Conservation (phyloP, 2,113 vertebrate genomes). For the Nibea albiflora region DNA sequence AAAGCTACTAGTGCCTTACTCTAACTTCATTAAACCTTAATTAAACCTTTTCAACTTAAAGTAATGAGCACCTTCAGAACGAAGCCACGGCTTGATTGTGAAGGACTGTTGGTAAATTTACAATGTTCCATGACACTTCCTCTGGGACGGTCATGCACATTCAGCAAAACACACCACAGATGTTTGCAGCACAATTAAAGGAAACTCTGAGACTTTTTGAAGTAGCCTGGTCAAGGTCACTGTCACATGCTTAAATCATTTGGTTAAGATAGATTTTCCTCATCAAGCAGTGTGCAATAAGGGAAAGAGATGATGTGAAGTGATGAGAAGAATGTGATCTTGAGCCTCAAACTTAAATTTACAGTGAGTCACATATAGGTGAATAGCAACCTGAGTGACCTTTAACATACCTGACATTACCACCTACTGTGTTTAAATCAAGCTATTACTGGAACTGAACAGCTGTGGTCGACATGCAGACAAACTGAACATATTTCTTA, state of each 20-base stretch:
- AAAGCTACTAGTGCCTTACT: neutral
- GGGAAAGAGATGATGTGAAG: neutral
- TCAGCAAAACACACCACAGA: conserved; percentile 18
- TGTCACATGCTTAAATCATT: neutral
- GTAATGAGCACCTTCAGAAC: neutral
- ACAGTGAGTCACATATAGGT: conserved; percentile 1
- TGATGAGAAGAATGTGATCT: conserved; percentile 12
- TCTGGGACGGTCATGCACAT: conserved; percentile 6
- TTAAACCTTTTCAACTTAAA: neutral
- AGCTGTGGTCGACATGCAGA: conserved; percentile 6
- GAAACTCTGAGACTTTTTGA: neutral
- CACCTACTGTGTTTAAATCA: neutral
- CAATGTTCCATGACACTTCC: neutral
- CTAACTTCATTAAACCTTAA: neutral
- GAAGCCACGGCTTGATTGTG: neutral
- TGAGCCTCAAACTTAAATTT: neutral
- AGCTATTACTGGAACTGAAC: conserved; percentile 20
- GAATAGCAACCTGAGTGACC: conserved; percentile 2
- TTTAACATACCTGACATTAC: conserved; percentile 12
- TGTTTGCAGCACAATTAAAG: neutral
- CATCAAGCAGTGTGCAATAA: neutral
- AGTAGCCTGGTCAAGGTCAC: neutral
- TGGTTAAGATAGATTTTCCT: neutral
- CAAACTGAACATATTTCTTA: conserved; percentile 9
- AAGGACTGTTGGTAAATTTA: conserved; percentile 7